Conservation (phyloP, 1,140 invertebrate species). For the Cecropterus lyciades region DNA sequence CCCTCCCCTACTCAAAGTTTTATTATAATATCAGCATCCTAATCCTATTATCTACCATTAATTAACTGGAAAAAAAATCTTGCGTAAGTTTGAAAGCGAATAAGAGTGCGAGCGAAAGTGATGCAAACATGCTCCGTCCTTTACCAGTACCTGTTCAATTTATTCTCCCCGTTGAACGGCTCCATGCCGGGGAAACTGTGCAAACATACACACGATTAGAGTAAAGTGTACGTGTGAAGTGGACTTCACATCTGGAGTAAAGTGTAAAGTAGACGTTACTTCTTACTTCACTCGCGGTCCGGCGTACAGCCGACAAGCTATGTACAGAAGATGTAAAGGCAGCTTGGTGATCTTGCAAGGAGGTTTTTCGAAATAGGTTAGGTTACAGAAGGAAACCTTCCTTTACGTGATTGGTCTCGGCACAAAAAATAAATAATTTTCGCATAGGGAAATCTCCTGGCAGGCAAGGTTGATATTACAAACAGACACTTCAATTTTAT, state of each 20-base stretch:
- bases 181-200: constrained; percentile 82
- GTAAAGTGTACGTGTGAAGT: neutral
- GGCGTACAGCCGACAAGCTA: constrained; percentile 48
- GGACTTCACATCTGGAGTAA: neutral
- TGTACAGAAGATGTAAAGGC: constrained; percentile 48
- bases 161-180: constrained; percentile 83
- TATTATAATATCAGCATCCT: no score
- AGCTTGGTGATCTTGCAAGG: neutral
- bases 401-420: no score
- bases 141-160: constrained; percentile 84
- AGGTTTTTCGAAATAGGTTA: neutral
- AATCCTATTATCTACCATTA: no score
- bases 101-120: constrained; percentile 54
- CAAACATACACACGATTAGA: constrained; percentile 58
- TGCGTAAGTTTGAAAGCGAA: constrained; percentile 51
- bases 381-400: no score
- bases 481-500: no score
- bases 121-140: constrained; percentile 52
- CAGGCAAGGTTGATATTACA: no score
- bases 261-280: no score
- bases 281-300: neutral
- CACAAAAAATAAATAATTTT: no score
- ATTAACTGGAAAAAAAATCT: no score
- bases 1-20: no score
- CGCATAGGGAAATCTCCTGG: no score